Evolutionary conservation across 1,140 invertebrate species (phyloP).

Genomic region (Diorhabda sublineata): DNA sequence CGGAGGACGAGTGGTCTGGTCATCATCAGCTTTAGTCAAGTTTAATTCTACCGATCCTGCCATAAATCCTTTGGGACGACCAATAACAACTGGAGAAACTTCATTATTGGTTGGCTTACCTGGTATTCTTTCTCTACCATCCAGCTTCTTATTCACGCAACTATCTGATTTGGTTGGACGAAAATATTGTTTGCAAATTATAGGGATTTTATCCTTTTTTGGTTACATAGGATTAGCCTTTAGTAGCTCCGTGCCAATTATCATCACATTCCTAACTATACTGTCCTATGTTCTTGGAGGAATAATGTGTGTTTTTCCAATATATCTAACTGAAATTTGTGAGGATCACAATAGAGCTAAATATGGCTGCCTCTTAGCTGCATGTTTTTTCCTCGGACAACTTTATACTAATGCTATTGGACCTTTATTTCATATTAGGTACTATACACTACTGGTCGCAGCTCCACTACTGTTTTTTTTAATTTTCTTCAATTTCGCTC

Average conservation of each 20-base stretch:
- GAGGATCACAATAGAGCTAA: constrained; percentile 40
- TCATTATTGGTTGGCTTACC: not conserved
- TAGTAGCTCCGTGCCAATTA: constrained; percentile 38
- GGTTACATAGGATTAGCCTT: constrained; percentile 46
- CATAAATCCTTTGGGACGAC: not conserved
- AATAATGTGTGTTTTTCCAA: constrained; percentile 49
- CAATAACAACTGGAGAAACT: not conserved
- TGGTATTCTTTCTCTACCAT: not conserved
- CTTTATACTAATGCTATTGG: constrained; percentile 55
- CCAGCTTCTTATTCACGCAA: not conserved
- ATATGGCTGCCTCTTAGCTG: constrained; percentile 60
- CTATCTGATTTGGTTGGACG: constrained; percentile 35
- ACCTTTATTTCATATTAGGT: constrained; percentile 55
- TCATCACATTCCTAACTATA: constrained; percentile 46
- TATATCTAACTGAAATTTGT: constrained; percentile 53
- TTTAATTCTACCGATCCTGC: not conserved
- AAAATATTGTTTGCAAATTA: constrained; percentile 46
- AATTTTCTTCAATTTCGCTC: constrained; percentile 67
- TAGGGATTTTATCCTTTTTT: constrained; percentile 44
- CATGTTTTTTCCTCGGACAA: constrained; percentile 38
- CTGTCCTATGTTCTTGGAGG: constrained; percentile 48
- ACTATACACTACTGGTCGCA: constrained; percentile 61
- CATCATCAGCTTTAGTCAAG: constrained; percentile 1
- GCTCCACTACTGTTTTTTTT: constrained; percentile 61
- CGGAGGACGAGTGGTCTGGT: not conserved